A percentile compares a stretch with the other conserved stretches of the same genome.
These are phyloP conservation scores for Ceratosolen fusciceps DNA, from an alignment of 1,140 invertebrate genomes.

Conservation along the genomic window DNA sequence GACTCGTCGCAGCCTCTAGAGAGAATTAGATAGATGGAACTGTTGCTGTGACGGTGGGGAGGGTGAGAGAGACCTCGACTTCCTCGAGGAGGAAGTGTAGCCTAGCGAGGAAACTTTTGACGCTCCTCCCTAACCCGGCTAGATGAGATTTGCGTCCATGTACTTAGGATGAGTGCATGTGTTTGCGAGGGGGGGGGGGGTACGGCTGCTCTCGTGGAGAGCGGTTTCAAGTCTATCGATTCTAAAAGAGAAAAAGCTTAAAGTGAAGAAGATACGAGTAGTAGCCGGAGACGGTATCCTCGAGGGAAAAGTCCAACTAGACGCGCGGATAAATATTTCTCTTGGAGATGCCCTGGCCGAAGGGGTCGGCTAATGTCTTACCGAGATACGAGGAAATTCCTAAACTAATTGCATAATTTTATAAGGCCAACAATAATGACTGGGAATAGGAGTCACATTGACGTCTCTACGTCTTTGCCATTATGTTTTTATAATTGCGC, in stretches of 20 bases:
- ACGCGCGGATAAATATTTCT: slow-evolving; percentile 1
- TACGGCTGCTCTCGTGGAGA: neutral
- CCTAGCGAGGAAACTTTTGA: slow-evolving; percentile 16
- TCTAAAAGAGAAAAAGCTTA: slow-evolving; percentile 1
- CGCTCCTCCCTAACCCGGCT: slow-evolving; percentile 16
- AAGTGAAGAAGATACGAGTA: too few species aligned
- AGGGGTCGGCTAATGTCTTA: neutral
- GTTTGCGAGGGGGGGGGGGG: too few species aligned
- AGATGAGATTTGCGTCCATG: neutral
- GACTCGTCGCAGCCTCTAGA: slow-evolving; percentile 8
- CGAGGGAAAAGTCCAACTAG: neutral
- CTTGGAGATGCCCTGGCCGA: neutral
- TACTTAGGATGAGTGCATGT: neutral
- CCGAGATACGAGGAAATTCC: neutral
- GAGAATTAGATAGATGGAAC: neutral
- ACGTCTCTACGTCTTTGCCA: neutral
- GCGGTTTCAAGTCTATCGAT: neutral
- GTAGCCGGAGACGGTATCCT: too few species aligned
- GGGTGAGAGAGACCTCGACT: neutral
- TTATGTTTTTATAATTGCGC: neutral
- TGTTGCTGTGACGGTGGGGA: neutral
- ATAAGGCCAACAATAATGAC: neutral
- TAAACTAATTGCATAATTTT: neutral
- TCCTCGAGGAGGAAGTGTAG: neutral
- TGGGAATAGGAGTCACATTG: too few species aligned